Percentiles rank a stretch among this genome's conserved stretches.
Conservation (phyloP, 2,797 vertebrate species). For the Pipistrellus nathusii region DNA sequence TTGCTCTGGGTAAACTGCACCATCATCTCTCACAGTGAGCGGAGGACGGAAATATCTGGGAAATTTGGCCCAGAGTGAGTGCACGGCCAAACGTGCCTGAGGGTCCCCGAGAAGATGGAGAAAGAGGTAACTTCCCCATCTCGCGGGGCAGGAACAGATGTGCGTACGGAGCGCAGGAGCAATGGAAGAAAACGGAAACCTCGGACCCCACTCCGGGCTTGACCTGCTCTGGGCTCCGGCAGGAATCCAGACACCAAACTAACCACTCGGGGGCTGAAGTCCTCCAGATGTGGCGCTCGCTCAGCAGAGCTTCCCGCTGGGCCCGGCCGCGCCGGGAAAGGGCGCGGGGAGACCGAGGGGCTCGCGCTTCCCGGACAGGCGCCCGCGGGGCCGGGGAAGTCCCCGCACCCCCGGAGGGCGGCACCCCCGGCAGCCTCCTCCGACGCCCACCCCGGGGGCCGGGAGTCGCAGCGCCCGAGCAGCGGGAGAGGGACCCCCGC, state of each 20-base stretch:
- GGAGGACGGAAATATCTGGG: neutral
- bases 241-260: neutral
- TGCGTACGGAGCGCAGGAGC: neutral
- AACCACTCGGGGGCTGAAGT: neutral
- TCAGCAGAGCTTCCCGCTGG: neutral
- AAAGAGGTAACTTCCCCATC: neutral
- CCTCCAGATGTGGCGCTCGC: neutral
- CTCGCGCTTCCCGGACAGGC: neutral
- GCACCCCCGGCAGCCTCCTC: neutral
- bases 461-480: neutral
- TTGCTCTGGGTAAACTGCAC: neutral
- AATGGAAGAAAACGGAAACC: neutral
- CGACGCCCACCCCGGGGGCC: neutral
- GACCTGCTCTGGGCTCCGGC: neutral
- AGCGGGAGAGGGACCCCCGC: neutral
- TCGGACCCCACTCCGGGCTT: neutral
- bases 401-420: neutral
- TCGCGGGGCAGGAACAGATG: neutral
- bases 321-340: neutral
- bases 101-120: neutral
- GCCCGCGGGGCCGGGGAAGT: neutral
- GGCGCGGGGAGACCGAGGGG: neutral
- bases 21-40: neutral
- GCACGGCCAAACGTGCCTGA: neutral
- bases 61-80: neutral